A percentile compares a stretch with the other conserved stretches of the same genome.
These are phyloP conservation scores for Nasonia longicornis DNA, from an alignment of 1,140 invertebrate species.

Conservation along the genomic window DNA sequence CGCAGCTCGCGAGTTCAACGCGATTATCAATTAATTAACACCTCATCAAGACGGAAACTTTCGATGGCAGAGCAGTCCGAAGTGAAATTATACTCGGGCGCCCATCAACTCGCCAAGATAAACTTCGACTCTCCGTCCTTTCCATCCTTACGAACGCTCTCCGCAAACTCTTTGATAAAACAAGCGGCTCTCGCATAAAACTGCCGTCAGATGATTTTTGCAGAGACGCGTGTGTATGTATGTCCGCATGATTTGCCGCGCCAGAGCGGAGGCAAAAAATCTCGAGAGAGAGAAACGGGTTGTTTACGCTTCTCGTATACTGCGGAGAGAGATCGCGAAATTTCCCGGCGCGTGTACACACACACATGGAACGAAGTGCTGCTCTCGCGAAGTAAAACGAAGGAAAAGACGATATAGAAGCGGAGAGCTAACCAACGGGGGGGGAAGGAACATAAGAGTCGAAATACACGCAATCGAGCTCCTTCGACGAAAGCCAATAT, in stretches of 20 bases:
- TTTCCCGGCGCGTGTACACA: neutral
- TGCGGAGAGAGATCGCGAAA: neutral
- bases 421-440: neutral
- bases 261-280: neutral
- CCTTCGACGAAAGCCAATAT: slow-evolving; percentile 32
- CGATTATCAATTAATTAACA: neutral
- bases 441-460: slow-evolving; percentile 15
- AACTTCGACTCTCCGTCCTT: neutral
- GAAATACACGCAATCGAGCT: slow-evolving; percentile 35
- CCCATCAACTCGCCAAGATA: neutral
- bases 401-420: neutral
- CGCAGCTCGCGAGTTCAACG: no score
- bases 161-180: neutral
- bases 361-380: neutral
- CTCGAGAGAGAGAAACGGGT: neutral
- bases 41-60: neutral
- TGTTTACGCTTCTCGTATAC: slow-evolving; percentile 16
- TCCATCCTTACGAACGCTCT: neutral
- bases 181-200: neutral
- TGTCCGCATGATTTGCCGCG: neutral
- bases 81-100: no score
- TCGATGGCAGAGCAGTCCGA: neutral
- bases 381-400: neutral
- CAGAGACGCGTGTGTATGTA: neutral
- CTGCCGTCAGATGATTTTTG: neutral